Percentiles rank a stretch among this genome's conserved stretches.
Conservation (phyloP, 2,113 vertebrate species). For the Menidia beryllina region DNA sequence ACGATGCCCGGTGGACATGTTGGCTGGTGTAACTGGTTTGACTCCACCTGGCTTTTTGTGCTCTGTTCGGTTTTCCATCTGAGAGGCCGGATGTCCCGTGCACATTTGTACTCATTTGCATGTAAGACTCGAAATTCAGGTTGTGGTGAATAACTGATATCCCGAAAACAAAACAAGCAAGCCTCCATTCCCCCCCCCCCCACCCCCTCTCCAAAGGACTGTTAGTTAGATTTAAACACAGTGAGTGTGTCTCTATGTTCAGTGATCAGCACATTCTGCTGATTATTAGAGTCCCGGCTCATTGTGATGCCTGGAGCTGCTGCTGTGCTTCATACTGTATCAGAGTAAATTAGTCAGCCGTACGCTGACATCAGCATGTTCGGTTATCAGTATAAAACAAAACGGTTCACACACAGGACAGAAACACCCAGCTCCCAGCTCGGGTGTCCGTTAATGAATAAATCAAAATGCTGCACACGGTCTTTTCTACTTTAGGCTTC, state of each 20-base stretch:
- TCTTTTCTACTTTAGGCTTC: no score
- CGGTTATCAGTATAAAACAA: constrained; percentile 15
- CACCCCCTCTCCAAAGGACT: no score
- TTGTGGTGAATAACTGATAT: constrained; percentile 41
- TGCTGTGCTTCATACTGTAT: constrained; percentile 10
- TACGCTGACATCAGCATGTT: constrained; percentile 6
- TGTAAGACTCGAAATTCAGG: constrained; percentile 61
- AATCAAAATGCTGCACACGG: no score
- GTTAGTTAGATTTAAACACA: constrained; percentile 5
- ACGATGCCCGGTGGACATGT: neutral
- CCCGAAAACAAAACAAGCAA: constrained; percentile 11
- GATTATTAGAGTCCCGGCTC: constrained; percentile 8
- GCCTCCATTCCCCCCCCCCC: neutral
- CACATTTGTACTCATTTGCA: constrained; percentile 37
- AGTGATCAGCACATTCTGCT: neutral
- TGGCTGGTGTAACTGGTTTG: constrained; percentile 40
- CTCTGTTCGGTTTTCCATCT: constrained; percentile 18
- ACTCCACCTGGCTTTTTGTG: constrained; percentile 18
- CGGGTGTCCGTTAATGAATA: neutral
- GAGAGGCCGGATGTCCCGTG: constrained; percentile 3
- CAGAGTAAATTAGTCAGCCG: neutral
- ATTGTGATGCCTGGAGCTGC: neutral
- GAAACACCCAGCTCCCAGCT: neutral
- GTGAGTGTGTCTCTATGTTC: neutral
- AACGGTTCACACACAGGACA: neutral